Percentiles rank a stretch among this genome's conserved stretches.
phyloP scores from a whole-genome alignment of 2,113 vertebrate species.

The Tapirus terrestris region DNA sequence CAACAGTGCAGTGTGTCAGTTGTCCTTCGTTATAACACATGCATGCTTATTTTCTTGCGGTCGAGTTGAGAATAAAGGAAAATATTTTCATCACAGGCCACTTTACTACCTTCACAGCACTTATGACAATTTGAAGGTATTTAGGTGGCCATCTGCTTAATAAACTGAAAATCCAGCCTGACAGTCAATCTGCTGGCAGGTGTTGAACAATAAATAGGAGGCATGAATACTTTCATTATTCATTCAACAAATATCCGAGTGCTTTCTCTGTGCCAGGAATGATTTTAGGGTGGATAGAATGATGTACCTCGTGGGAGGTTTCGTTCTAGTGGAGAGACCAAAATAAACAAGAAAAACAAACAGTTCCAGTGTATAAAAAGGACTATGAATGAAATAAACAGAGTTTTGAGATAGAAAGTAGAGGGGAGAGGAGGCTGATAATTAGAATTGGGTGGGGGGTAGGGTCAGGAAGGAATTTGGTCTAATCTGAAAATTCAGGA shows the following conservation, averaged over 20 bases:
- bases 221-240: background rate
- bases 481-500: background rate
- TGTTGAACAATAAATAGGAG: background rate
- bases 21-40: accelerated
- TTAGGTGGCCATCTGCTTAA: background rate
- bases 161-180: background rate
- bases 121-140: background rate
- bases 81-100: background rate
- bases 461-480: background rate
- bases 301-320: background rate
- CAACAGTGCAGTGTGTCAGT: accelerated
- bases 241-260: background rate
- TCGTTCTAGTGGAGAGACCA: background rate
- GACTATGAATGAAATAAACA: background rate
- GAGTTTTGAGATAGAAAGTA: background rate
- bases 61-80: background rate
- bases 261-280: background rate
- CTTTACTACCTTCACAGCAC: background rate
- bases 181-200: background rate
- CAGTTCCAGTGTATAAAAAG: background rate
- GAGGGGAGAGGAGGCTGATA: background rate
- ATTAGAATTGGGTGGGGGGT: background rate
- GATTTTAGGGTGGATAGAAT: background rate
- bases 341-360: background rate
- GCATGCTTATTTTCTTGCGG: background rate